Base-by-base conservation (phyloP, 2,888 invertebrate species). In the Euzetes globulus region DNA sequence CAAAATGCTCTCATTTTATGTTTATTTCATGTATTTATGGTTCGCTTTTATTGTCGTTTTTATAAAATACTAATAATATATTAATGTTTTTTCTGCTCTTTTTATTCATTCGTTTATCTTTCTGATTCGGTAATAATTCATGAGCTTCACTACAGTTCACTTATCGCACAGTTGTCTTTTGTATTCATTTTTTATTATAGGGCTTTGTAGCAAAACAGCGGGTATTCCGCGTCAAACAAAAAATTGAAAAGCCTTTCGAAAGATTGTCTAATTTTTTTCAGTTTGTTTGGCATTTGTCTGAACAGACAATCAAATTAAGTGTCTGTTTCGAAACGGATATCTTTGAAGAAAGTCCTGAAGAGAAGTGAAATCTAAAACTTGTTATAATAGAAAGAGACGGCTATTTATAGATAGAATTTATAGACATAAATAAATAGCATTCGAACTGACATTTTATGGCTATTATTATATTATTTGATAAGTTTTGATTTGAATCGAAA, bases 231-330 rank as follows among this genome's bases (percentile, higher is more conserved):
- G 5, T 55, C 55, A 55, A 17, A 55, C 1, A 52, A 55, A 47
- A 17, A 41, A 11, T 41, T 11, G 3, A 19, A 50, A n/a, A 50
- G 1, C 50, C 50, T 50, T 41, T 41, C n/a, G 2, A 50, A 50
- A 17, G 50, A n/a, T 19, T 50, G 19, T n/a, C 17, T n/a, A 50
- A 2, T 50, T 50, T 50, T 50, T n/a, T 50, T n/a, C n/a, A 17
- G 6, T 22, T 55, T 55, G 55, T 55, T 55, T 55, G 41, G 41
- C 25, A 55, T 55, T 55, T 55, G 55, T 55, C 55, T 55, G 55
- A 55, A 25, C 55, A 22, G 19, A 25, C 25, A 55, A 55, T 55
- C 55, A 25, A 55, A 55, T 55, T 55, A 19, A 19, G 41, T 25
- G 13, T 11, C 11, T 19, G n/a, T 19, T n/a, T n/a, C n/a, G 13